Conservation (phyloP, 2,797 vertebrate species). For the Nasua narica region DNA sequence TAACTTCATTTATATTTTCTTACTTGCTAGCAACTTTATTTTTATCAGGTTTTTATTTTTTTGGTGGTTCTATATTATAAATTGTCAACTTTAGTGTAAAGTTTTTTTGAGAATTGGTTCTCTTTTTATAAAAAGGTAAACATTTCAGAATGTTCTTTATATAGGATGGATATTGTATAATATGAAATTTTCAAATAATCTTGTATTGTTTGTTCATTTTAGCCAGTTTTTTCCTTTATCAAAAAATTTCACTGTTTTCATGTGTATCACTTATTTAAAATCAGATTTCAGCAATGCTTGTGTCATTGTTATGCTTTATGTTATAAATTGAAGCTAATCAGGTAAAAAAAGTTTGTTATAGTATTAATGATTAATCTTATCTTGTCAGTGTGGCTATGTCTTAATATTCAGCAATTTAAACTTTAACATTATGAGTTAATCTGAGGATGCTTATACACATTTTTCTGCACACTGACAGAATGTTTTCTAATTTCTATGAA, state of each 20-base stretch:
- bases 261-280: background rate
- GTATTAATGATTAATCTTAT: background rate
- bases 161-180: background rate
- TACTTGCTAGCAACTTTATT: background rate
- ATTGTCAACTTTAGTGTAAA: background rate
- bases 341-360: background rate
- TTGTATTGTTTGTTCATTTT: background rate
- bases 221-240: background rate
- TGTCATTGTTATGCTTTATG: background rate
- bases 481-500: background rate
- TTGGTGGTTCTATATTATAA: background rate
- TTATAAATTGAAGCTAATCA: background rate
- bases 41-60: background rate
- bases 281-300: background rate
- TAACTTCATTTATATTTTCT: background rate
- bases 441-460: background rate
- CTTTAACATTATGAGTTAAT: slow-evolving; percentile 11
- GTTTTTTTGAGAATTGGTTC: background rate
- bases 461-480: background rate
- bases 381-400: background rate
- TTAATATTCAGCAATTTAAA: background rate
- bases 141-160: background rate
- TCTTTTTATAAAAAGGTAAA: background rate
- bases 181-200: background rate
- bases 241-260: background rate